Evolutionary conservation across 2,888 invertebrate genomes (phyloP).

Genomic region (Perdita meconis): DNA sequence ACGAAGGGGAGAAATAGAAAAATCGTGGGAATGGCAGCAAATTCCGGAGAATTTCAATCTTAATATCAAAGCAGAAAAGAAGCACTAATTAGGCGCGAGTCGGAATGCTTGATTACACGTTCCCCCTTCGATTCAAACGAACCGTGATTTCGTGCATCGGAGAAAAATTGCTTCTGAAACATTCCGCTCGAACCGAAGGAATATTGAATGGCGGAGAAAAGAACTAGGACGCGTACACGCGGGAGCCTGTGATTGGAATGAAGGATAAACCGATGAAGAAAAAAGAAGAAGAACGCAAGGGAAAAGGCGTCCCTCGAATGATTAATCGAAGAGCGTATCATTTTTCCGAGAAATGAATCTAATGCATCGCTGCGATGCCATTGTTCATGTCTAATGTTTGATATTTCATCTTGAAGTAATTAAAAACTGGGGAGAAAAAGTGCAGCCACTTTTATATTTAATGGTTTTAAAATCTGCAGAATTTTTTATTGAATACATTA

Average conservation of each 20-base stretch:
- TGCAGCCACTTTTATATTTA: not conserved
- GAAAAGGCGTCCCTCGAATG: constrained; percentile 19
- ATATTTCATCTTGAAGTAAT: not conserved
- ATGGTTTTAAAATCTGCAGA: no score
- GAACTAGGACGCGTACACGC: constrained; percentile 45
- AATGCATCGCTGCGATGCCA: constrained; percentile 33
- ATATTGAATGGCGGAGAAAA: constrained; percentile 43
- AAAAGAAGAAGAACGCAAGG: not conserved
- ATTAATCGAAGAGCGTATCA: constrained; percentile 33
- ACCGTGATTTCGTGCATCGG: constrained; percentile 44
- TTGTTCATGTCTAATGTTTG: constrained; percentile 6
- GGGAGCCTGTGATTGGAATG: constrained; percentile 47
- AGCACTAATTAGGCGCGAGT: constrained; percentile 49
- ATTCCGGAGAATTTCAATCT: constrained; percentile 1
- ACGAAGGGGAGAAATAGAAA: no score
- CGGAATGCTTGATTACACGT: constrained; percentile 44
- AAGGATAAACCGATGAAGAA: constrained; percentile 41
- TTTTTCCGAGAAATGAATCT: constrained; percentile 25
- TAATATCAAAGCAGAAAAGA: constrained; percentile 19
- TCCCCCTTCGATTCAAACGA: constrained; percentile 38
- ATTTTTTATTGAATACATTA: no score
- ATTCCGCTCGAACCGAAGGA: constrained; percentile 50
- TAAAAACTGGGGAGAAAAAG: not conserved
- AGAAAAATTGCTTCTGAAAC: constrained; percentile 50
- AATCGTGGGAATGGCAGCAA: not conserved